Evolutionary conservation across 2,113 vertebrate genomes (phyloP).

Genomic region (Penelope pileata): DNA sequence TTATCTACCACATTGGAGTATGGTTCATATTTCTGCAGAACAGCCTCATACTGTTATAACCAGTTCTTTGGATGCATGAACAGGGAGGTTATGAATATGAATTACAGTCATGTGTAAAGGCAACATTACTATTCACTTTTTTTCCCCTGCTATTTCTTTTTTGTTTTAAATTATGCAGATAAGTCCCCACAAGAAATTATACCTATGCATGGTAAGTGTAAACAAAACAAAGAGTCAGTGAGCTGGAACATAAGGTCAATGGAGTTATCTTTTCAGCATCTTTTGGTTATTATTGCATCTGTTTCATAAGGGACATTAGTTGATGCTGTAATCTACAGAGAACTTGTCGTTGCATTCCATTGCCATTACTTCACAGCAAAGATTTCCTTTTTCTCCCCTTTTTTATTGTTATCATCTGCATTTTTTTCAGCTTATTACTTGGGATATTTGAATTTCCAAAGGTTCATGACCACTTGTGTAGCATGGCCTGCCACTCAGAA

Average conservation of each 20-base stretch:
- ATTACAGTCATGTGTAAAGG: neutral
- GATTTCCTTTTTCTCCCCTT: conserved; percentile 20
- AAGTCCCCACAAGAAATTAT: neutral
- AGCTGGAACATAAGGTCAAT: neutral
- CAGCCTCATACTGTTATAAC: neutral
- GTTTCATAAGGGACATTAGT: neutral
- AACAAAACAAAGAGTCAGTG: neutral
- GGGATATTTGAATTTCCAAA: neutral
- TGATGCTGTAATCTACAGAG: neutral
- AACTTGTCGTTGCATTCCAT: neutral
- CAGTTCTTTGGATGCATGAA: neutral
- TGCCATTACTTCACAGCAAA: neutral
- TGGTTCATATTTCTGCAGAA: neutral
- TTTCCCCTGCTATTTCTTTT: neutral
- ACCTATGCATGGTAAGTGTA: neutral
- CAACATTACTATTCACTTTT: neutral
- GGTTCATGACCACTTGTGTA: neutral
- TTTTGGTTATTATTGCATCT: neutral
- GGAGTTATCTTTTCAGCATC: neutral
- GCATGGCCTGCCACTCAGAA: neutral
- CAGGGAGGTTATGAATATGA: neutral
- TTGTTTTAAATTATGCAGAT: neutral
- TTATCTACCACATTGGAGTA: neutral
- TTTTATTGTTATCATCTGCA: neutral
- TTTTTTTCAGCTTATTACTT: neutral